Conservation (phyloP, 2,888 invertebrate genomes). For the Plutella xylostella region DNA sequence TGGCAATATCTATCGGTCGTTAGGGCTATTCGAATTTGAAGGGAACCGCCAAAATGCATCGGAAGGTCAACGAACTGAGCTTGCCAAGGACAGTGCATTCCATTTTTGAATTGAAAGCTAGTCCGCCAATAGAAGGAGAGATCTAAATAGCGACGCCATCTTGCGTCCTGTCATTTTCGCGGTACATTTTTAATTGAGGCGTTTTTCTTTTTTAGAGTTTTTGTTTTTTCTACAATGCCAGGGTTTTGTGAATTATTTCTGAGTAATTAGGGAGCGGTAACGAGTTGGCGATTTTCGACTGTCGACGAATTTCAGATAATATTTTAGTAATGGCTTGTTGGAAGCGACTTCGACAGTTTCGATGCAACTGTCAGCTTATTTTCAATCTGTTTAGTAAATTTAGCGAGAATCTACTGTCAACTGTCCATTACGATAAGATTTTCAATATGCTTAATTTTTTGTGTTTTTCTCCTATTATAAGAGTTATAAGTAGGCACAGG, state of each 20-base stretch:
- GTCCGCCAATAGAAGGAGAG: conserved; percentile 64
- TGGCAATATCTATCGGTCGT: conserved; percentile 11
- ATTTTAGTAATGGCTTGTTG: conserved; percentile 5
- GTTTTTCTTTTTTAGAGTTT: conserved; percentile 19
- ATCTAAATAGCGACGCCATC: conserved; percentile 67
- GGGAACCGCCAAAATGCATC: conserved; percentile 66
- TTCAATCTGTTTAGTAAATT: neutral
- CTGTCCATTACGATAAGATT: no score
- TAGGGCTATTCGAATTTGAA: conserved; percentile 33
- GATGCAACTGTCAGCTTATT: neutral
- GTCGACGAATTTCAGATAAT: neutral
- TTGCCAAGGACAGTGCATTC: conserved; percentile 68
- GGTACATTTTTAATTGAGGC: conserved; percentile 23
- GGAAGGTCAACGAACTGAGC: conserved; percentile 62
- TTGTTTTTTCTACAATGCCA: conserved; percentile 50
- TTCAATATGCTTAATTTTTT: no score
- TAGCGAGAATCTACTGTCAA: no score
- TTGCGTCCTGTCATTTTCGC: conserved; percentile 54
- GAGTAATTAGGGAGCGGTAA: conserved; percentile 60
- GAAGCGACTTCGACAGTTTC: conserved; percentile 1
- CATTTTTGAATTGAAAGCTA: conserved; percentile 66
- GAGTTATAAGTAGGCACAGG: no score
- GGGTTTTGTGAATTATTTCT: conserved; percentile 50
- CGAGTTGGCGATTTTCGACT: conserved; percentile 28
- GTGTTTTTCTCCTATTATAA: no score